Evolutionary conservation across 2,888 invertebrate genomes (phyloP).

Genomic region (Bugulina stolonifera): DNA sequence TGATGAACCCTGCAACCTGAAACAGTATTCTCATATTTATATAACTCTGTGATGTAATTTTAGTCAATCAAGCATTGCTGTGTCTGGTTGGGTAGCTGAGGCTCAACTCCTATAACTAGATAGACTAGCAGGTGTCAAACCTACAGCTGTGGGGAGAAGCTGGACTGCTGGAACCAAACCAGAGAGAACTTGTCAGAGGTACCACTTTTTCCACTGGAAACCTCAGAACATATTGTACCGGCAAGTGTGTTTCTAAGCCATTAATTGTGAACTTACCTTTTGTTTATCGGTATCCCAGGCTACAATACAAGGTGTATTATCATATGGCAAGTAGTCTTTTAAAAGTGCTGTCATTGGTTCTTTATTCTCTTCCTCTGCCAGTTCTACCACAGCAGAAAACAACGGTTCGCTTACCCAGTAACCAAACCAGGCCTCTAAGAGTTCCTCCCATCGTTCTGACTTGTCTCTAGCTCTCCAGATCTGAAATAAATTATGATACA

Average conservation of each 20-base stretch:
- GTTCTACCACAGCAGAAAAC: background rate
- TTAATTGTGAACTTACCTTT: background rate
- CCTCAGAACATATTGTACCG: too few relatives aligned
- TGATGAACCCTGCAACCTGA: background rate
- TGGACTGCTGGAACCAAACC: too few relatives aligned
- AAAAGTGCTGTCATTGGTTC: background rate
- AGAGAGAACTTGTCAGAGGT: too few relatives aligned
- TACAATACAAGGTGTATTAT: constrained; percentile 1
- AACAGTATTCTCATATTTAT: background rate
- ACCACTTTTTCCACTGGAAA: too few relatives aligned
- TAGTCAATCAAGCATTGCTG: too few relatives aligned
- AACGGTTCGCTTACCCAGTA: constrained; percentile 1
- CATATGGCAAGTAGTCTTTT: background rate
- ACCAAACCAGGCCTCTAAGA: background rate
- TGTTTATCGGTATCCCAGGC: constrained; percentile 9
- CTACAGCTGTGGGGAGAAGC: too few relatives aligned
- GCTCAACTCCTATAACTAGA: too few relatives aligned
- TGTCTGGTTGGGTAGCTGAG: too few relatives aligned
- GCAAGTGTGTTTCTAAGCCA: background rate
- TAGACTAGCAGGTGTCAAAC: too few relatives aligned
- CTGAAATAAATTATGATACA: too few relatives aligned
- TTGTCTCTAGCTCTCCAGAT: background rate
- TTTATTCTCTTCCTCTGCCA: background rate
- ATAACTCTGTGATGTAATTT: too few relatives aligned
- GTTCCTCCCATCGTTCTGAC: background rate